Evolutionary conservation across 2,888 invertebrate species (phyloP), one percentile per base, ranked within the genome.

Genomic region (Drosophila conformis): DNA sequence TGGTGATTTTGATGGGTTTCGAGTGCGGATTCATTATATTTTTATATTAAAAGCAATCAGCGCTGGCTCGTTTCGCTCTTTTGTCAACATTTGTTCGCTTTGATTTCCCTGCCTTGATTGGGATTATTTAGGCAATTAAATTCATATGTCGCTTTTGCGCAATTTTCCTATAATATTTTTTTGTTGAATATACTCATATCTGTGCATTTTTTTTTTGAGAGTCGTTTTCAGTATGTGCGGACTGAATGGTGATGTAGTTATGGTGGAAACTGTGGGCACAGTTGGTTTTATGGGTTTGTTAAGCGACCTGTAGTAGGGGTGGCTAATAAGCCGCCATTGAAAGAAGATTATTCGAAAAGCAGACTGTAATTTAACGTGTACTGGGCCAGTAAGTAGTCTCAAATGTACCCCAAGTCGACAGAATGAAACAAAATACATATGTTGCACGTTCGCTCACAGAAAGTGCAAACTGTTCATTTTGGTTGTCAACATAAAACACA

Each of bases 41-140:
- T 89, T 88, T 90, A 89, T 90, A 89, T 89, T 90, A 89, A 88
- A 86, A 76, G 86, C 83, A 90, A 90, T 89, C 88, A 78, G 69
- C 75, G 69, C 56, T 68, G 51, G 69, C 68, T 78, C 69, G 42
- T 76, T 53, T 49, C 48, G 15, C 31, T 61, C 38, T 35, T 21
- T 80, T 79, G 85, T 81, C 82, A 71, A 79, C 76, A 81, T 82
- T 81, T 85, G 89, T 79, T 75, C 64, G 63, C 53, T 42, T 72
- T 59, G 76, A 82, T 80, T 62, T 69, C 69, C 54, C 57, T 64
- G 67, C 72, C 61, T 80, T 89, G 84, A 84, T 89, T 87, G 78
- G 69, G 69, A 82, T 82, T 82, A 74, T 84, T 80, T 80, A 69
- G 86, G 87, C 89, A 90, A 88, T 90, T 90, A 90, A 87, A 88